Base-by-base conservation (phyloP, 2,797 vertebrate genomes). In the Leptatherina wallacei region DNA sequence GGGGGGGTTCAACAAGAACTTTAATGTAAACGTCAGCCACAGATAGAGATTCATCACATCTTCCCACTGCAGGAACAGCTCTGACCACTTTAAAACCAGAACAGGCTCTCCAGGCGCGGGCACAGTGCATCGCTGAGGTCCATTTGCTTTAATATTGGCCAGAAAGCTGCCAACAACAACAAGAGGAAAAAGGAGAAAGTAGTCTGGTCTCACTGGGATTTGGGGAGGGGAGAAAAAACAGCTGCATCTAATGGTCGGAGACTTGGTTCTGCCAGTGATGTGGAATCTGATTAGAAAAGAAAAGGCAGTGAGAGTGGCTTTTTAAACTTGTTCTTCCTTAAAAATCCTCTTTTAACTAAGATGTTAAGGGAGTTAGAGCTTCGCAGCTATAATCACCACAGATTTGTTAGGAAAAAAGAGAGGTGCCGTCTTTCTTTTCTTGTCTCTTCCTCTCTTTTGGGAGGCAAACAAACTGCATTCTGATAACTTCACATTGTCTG, bases 91-190 rank as follows among this genome's bases (percentile, higher is more conserved):
- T 69, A 89, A 87, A 88, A 78, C 49, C 80, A 65, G 70, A 79
- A 55, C n/a, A 12, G 47, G 47, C 72, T 83, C 65, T 58, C 58
- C 61, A 78, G 32, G 75, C 82, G 71, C 74, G 83, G 86, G 88
- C 80, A 73, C 78, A 74, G 80, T 52, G 70, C 83, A 82, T 81
- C 59, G 66, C 84, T 38, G 24, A 71, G 71, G 80, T 65, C 59
- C 68, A 84, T 83, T 89, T 80, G 74, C 71, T 83, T 80, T 76
- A 88, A 88, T 82, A 78, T 61, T 66, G 55, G 61, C 65, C 22
- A 30, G 36, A 59, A 35, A 67, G 60, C 77, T 84, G 90, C 88
- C 88, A 90, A 89, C 81, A 89, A 78, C 80, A 91, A 85, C 85
- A 90, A 52, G 54, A 69, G 64, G 65, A 54, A 58, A 64, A 63